Evolutionary conservation across 2,888 invertebrate genomes (phyloP).

Genomic region (Vannuccia rotundouncinata): DNA sequence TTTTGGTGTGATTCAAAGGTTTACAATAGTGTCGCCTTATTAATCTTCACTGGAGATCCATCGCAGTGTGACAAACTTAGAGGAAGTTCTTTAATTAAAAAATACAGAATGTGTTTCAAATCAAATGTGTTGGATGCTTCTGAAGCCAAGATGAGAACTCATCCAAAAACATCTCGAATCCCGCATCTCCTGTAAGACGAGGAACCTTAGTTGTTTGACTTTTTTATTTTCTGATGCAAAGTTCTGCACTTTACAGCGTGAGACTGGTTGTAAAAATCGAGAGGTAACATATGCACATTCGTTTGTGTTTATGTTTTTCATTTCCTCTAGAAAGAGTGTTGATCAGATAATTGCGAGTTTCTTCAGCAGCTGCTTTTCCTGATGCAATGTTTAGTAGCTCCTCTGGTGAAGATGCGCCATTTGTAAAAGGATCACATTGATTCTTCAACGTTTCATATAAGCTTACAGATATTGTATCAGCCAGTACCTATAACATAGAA

Average conservation of each 20-base stretch:
- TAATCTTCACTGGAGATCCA: too few relatives aligned
- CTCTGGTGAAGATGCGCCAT: too few relatives aligned
- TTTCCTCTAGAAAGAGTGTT: not conserved
- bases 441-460: not conserved
- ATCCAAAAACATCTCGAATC: conserved; percentile 6
- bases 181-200: conserved; percentile 7
- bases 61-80: conserved; percentile 23
- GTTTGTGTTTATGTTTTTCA: conserved; percentile 14
- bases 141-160: not conserved
- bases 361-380: conserved; percentile 15
- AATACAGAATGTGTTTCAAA: conserved; percentile 3
- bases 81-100: conserved; percentile 1
- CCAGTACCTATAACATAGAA: too few relatives aligned
- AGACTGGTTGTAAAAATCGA: not conserved
- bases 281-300: not conserved
- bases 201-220: not conserved
- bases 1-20: too few relatives aligned
- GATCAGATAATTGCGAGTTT: conserved; percentile 16
- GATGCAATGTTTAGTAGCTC: conserved; percentile 7
- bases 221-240: conserved; percentile 9
- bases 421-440: conserved; percentile 21
- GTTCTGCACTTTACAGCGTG: conserved; percentile 9
- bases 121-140: conserved; percentile 1
- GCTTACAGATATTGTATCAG: too few relatives aligned
- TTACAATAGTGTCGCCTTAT: too few relatives aligned